These are phyloP conservation scores for Coecobrya sp. DNA, from an alignment of 2,888 invertebrate species.

Conservation along the genomic window DNA sequence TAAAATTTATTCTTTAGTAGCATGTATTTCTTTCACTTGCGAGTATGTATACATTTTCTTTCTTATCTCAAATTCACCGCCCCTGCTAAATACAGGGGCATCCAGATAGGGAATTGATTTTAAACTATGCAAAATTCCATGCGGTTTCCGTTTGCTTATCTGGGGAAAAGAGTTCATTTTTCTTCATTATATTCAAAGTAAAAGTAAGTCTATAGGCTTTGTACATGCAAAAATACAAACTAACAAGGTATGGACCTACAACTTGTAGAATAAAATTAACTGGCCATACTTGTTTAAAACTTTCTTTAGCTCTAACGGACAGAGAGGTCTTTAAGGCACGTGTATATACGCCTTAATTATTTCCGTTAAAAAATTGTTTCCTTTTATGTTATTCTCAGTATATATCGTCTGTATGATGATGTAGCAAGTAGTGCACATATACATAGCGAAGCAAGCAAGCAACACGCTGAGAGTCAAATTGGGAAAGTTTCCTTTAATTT, in stretches of 20 bases:
- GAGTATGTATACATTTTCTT: not conserved
- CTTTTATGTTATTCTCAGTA: not conserved
- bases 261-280: no score
- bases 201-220: no score
- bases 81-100: not conserved
- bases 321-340: not conserved
- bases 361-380: not conserved
- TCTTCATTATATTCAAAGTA: no score
- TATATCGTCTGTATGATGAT: not conserved
- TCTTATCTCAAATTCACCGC: not conserved
- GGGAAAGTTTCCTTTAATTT: slow-evolving; percentile 55
- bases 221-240: no score
- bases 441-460: not conserved
- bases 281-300: no score
- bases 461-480: slow-evolving; percentile 34
- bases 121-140: not conserved
- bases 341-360: slow-evolving; percentile 18
- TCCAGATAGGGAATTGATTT: slow-evolving; percentile 7
- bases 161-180: not conserved
- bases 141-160: not conserved
- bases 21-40: not conserved
- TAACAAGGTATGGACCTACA: no score
- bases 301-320: no score
- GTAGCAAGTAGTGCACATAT: not conserved
- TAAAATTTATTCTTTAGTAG: not conserved